phyloP scores from a whole-genome alignment of 2,888 invertebrate species.

The Drosophila nigricruria region DNA sequence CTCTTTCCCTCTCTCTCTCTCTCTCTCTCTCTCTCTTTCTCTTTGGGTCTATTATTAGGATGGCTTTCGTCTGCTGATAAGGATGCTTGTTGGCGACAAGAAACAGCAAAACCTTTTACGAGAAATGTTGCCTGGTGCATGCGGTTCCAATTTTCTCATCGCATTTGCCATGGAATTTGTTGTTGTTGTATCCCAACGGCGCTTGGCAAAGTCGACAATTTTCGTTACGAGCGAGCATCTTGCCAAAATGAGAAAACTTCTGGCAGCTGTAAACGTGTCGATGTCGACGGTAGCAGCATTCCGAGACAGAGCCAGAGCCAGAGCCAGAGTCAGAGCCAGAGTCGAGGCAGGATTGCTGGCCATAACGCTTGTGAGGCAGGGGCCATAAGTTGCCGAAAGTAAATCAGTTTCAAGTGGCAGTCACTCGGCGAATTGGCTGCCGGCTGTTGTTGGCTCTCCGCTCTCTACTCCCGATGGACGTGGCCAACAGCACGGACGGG shows the following conservation, averaged over 20 bases:
- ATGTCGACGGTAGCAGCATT: slow-evolving; percentile 35
- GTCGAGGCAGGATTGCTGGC: slow-evolving; percentile 18
- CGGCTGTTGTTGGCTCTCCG: slow-evolving; percentile 50
- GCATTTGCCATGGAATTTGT: slow-evolving; percentile 31
- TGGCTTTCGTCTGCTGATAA: slow-evolving; percentile 77
- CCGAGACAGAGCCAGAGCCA: slow-evolving; percentile 24
- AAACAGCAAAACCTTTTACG: slow-evolving; percentile 76
- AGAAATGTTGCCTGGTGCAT: slow-evolving; percentile 69
- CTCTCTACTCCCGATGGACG: slow-evolving; percentile 45
- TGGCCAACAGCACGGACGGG: slow-evolving; percentile 23
- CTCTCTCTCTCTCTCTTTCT: slow-evolving; percentile 21
- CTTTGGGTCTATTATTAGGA: slow-evolving; percentile 60
- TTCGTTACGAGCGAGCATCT: slow-evolving; percentile 77
- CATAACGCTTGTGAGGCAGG: slow-evolving; percentile 55
- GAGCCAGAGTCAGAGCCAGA: slow-evolving; percentile 21
- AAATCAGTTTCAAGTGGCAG: slow-evolving; percentile 80
- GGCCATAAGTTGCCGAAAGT: slow-evolving; percentile 73
- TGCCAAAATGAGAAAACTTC: slow-evolving; percentile 80
- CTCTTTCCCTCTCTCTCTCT: not conserved
- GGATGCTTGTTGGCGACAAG: slow-evolving; percentile 59
- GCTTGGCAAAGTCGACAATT: slow-evolving; percentile 73
- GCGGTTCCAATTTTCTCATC: slow-evolving; percentile 53
- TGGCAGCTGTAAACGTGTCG: slow-evolving; percentile 73
- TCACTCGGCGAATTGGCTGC: slow-evolving; percentile 64
- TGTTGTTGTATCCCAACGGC: slow-evolving; percentile 57